These are phyloP conservation scores for Lampris megalopsis DNA, from an alignment of 2,113 vertebrate species.

Conservation along the genomic window DNA sequence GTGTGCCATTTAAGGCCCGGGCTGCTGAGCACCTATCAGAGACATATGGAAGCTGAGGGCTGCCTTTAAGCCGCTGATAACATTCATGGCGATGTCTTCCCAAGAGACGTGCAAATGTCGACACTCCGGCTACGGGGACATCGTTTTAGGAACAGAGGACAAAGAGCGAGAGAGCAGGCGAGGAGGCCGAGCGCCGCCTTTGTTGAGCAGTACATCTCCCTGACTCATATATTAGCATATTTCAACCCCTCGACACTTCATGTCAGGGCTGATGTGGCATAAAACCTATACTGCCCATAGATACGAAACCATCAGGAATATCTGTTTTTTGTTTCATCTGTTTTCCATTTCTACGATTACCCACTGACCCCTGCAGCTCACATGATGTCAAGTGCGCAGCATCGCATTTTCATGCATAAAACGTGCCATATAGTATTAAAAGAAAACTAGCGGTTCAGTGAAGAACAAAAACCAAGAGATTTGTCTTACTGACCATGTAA, in stretches of 20 bases:
- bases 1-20: constrained; percentile 63
- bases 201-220: constrained; percentile 58
- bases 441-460: too few species aligned
- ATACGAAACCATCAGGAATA: too few species aligned
- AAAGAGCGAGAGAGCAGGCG: constrained; percentile 47
- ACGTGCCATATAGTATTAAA: too few species aligned
- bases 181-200: constrained; percentile 76
- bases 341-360: too few species aligned
- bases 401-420: not conserved
- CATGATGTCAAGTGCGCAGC: too few species aligned
- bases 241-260: not conserved
- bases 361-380: too few species aligned
- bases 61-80: constrained; percentile 84
- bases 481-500: too few species aligned
- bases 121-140: constrained; percentile 74
- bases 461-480: too few species aligned
- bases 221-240: constrained; percentile 33
- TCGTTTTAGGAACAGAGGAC: constrained; percentile 80
- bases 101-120: constrained; percentile 85
- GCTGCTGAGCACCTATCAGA: constrained; percentile 43
- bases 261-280: not conserved
- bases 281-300: too few species aligned
- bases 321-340: too few species aligned
- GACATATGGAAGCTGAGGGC: constrained; percentile 61
- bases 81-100: constrained; percentile 84